phyloP scores from a whole-genome alignment of 2,888 invertebrate species.

The Megaustenia siamemsis region DNA sequence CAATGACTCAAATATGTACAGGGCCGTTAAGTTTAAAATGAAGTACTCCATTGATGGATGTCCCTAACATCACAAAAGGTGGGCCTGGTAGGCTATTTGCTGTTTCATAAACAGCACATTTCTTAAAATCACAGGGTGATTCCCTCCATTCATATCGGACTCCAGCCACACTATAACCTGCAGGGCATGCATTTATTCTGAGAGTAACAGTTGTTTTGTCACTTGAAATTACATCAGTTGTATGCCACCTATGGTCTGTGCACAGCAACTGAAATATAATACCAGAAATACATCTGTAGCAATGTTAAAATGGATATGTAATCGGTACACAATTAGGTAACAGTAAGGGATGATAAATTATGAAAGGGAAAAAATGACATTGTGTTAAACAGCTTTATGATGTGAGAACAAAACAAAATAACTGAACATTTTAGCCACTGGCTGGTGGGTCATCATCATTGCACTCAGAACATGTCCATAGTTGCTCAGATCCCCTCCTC shows the following conservation, averaged over 20 bases:
- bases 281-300: too few relatives aligned
- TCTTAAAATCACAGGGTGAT: slow-evolving; percentile 61
- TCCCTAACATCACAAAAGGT: slow-evolving; percentile 49
- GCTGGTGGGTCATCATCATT: too few relatives aligned
- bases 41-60: neutral
- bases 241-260: neutral
- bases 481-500: too few relatives aligned
- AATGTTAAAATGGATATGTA: too few relatives aligned
- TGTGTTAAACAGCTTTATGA: too few relatives aligned
- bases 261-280: slow-evolving; percentile 17
- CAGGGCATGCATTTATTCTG: slow-evolving; percentile 42
- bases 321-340: too few relatives aligned
- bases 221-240: slow-evolving; percentile 7
- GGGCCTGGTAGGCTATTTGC: slow-evolving; percentile 61
- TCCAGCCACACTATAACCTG: slow-evolving; percentile 49
- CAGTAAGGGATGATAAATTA: too few relatives aligned
- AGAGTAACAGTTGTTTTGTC: slow-evolving; percentile 56
- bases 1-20: neutral
- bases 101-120: slow-evolving; percentile 61
- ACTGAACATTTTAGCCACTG: too few relatives aligned
- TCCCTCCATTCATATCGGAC: slow-evolving; percentile 66
- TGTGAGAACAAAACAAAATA: too few relatives aligned
- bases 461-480: too few relatives aligned
- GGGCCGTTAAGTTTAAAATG: neutral
- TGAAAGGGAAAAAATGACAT: too few relatives aligned